Conservation (phyloP, 2,888 invertebrate genomes). For the Phania funesta region DNA sequence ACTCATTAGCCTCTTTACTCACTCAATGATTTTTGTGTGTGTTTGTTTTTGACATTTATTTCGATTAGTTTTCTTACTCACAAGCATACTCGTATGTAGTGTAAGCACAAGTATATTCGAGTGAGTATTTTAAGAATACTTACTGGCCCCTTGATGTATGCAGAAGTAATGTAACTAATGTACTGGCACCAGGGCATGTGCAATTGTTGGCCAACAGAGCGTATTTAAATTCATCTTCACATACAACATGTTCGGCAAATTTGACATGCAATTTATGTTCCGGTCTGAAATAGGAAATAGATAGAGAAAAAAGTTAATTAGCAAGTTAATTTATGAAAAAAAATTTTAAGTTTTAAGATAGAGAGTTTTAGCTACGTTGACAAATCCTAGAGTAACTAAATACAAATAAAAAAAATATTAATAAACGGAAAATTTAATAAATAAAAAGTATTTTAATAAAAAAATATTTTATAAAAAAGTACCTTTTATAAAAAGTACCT, state of each 20-base stretch:
- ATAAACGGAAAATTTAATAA: no score
- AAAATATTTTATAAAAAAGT: not conserved
- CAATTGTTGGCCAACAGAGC: conserved; percentile 98
- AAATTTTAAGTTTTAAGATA: not conserved
- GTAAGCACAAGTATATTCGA: not conserved
- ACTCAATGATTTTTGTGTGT: not conserved
- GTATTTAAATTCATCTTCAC: conserved; percentile 99
- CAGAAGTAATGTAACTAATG: conserved; percentile 95
- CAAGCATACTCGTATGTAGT: no score
- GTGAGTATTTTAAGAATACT: no score
- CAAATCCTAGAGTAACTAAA: no score
- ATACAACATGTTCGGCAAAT: conserved; percentile 98
- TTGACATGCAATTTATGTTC: conserved; percentile 99
- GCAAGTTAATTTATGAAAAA: not conserved
- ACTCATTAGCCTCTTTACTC: not conserved
- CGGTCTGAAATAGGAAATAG: conserved; percentile 83
- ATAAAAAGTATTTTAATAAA: no score
- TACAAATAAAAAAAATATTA: no score
- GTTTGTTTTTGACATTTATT: not conserved
- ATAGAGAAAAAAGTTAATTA: not conserved
- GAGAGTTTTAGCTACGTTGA: no score
- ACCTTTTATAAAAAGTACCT: not conserved
- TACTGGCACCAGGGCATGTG: conserved; percentile 98
- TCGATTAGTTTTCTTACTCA: not conserved
- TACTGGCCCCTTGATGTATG: conserved; percentile 99